phyloP scores from a whole-genome alignment of 1,140 invertebrate genomes.

The Drosophila obscura region DNA sequence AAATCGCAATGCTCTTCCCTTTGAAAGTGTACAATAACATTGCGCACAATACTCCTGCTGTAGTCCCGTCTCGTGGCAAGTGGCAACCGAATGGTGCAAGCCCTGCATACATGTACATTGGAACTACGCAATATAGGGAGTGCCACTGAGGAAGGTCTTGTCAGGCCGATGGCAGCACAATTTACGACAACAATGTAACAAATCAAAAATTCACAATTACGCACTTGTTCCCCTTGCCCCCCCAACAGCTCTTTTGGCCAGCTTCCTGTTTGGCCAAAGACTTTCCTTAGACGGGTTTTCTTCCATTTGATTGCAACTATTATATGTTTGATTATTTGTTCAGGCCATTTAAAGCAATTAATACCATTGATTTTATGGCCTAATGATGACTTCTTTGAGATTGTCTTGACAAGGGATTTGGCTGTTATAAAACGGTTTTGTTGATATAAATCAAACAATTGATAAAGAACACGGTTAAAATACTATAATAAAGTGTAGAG shows the following conservation, averaged over 20 bases:
- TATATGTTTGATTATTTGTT: slow-evolving; percentile 25
- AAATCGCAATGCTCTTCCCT: neutral
- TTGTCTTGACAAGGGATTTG: slow-evolving; percentile 16
- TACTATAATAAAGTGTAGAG: too few relatives aligned
- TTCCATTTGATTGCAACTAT: slow-evolving; percentile 22
- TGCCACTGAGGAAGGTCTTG: slow-evolving; percentile 47
- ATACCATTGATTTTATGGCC: slow-evolving; percentile 21
- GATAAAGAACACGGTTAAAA: too few relatives aligned
- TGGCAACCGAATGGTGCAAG: slow-evolving; percentile 20
- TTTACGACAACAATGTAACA: slow-evolving; percentile 32
- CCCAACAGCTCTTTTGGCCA: neutral
- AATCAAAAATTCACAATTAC: slow-evolving; percentile 53
- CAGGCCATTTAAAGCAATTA: slow-evolving; percentile 21
- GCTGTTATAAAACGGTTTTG: neutral
- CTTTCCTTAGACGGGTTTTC: slow-evolving; percentile 29
- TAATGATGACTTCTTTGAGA: slow-evolving; percentile 28
- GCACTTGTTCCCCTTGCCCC: slow-evolving; percentile 15
- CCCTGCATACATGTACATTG: slow-evolving; percentile 14
- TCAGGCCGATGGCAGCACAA: slow-evolving; percentile 32
- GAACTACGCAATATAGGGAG: slow-evolving; percentile 15
- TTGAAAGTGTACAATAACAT: slow-evolving; percentile 18
- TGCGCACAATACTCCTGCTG: slow-evolving; percentile 15
- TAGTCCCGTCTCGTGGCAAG: slow-evolving; percentile 7
- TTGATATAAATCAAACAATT: too few relatives aligned
- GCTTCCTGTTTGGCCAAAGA: slow-evolving; percentile 30